A percentile compares a stretch with the other conserved stretches of the same genome.
Conservation (phyloP, 2,797 vertebrate species). For the Peromyscus nudipes region DNA sequence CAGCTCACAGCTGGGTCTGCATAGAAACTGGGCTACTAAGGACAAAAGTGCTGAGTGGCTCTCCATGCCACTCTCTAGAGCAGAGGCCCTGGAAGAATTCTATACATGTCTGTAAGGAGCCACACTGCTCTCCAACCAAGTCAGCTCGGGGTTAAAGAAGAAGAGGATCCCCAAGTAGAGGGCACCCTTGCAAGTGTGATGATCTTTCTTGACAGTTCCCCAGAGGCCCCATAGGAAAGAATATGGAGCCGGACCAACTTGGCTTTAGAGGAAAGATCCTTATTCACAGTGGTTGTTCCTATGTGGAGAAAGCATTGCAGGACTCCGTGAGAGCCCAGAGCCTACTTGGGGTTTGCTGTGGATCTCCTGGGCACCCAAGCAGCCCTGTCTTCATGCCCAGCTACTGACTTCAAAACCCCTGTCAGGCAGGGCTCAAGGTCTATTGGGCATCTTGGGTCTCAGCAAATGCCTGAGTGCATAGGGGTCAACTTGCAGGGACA, state of each 20-base stretch:
- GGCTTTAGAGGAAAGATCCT: neutral
- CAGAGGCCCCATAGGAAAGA: neutral
- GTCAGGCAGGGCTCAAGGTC: neutral
- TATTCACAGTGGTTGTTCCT: neutral
- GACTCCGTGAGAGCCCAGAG: neutral
- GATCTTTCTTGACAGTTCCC: neutral
- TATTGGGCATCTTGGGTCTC: neutral
- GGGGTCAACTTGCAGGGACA: neutral
- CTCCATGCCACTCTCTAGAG: neutral
- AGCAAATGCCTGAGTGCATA: neutral
- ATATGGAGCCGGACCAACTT: neutral
- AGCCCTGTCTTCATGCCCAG: too few relatives aligned
- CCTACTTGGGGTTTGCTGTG: neutral
- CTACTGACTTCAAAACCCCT: neutral
- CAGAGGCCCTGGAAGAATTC: fast-evolving
- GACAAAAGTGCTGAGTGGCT: too few relatives aligned
- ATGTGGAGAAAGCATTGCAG: too few relatives aligned
- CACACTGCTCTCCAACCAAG: neutral
- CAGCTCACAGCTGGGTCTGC: neutral
- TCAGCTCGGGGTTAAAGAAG: neutral
- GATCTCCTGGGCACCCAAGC: neutral
- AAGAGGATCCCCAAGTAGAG: neutral
- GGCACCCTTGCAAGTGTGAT: neutral
- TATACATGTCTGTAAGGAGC: fast-evolving
- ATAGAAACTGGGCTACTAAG: neutral